Percentiles rank a stretch among this genome's conserved stretches.
phyloP scores from a whole-genome alignment of 2,888 invertebrate species.

The Hymenopus coronatus region DNA sequence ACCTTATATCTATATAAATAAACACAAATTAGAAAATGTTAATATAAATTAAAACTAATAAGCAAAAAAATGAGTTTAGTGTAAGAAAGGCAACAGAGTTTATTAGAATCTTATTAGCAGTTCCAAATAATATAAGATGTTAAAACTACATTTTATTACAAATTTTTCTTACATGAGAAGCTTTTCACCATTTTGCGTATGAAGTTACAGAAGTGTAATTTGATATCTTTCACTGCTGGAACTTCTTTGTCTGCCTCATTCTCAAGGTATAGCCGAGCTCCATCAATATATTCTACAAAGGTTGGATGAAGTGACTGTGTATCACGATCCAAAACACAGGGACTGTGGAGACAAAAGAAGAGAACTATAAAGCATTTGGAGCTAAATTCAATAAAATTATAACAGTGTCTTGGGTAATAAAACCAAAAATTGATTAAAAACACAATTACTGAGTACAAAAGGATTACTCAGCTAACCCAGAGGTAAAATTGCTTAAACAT shows the following conservation, averaged over 20 bases:
- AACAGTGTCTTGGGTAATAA: not conserved
- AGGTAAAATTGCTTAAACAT: too few relatives aligned
- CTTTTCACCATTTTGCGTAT: conserved; percentile 90
- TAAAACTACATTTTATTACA: not conserved
- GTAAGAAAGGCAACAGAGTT: too few relatives aligned
- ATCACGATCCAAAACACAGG: conserved; percentile 78
- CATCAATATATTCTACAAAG: conserved; percentile 93
- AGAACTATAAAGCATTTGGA: not conserved
- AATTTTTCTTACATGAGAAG: conserved; percentile 72
- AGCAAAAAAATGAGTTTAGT: too few relatives aligned
- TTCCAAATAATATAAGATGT: too few relatives aligned
- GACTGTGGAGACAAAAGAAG: conserved; percentile 50
- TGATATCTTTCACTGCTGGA: conserved; percentile 81
- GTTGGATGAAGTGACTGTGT: conserved; percentile 80
- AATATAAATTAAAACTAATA: too few relatives aligned
- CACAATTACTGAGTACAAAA: not conserved
- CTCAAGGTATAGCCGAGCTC: conserved; percentile 86
- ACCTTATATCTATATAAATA: too few relatives aligned
- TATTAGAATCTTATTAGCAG: too few relatives aligned
- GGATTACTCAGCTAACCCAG: too few relatives aligned
- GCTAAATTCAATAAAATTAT: not conserved
- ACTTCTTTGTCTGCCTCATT: conserved; percentile 93
- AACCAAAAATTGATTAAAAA: conserved; percentile 16
- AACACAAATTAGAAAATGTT: too few relatives aligned
- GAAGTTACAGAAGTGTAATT: conserved; percentile 91